Base-by-base conservation (phyloP, 2,888 invertebrate genomes). In the Microdon myrmicae region DNA sequence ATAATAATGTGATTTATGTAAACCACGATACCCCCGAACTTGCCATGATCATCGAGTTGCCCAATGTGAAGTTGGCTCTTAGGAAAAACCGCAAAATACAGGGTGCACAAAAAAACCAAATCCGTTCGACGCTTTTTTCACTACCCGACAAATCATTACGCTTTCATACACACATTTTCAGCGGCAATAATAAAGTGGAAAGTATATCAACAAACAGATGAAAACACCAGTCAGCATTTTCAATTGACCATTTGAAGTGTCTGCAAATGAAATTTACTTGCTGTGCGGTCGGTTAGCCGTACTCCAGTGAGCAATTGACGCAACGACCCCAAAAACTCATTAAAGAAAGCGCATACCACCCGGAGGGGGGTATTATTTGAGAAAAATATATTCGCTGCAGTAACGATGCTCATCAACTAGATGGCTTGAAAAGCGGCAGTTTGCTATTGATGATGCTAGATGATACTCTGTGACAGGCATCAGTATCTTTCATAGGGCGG, bases 181-280 rank as follows among this genome's bases (percentile, higher is more conserved):
- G n/a, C n/a, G n/a, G n/a, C n/a, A n/a, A n/a, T n/a, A n/a, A n/a
- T n/a, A n/a, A n/a, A n/a, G n/a, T n/a, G n/a, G n/a, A n/a, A n/a
- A n/a, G n/a, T n/a, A n/a, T n/a, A n/a, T n/a, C n/a, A n/a, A n/a
- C n/a, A n/a, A n/a, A n/a, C n/a, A n/a, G n/a, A n/a, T n/a, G n/a
- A n/a, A n/a, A n/a, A 10, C 12, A 37, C 17, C 31, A 37, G 56
- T 38, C 49, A 35, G 32, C 51, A 58, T 64, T 64, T 64, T 58
- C 58, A 61, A 61, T 64, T 51, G n/a, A 64, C 41, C 51, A 64
- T 64, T 64, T 47, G 20, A 56, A 56, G 53, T 58, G 58, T 64
- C 58, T 64, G 64, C 53, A 58, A 64, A 64, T 64, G 58, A 58
- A 58, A 64, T 53, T 58, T 47, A 58, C 58, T 64, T 58, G 61